Evolutionary conservation across 2,113 vertebrate genomes (phyloP), one percentile per base, ranked within the genome.

Genomic region (Zeus faber): DNA sequence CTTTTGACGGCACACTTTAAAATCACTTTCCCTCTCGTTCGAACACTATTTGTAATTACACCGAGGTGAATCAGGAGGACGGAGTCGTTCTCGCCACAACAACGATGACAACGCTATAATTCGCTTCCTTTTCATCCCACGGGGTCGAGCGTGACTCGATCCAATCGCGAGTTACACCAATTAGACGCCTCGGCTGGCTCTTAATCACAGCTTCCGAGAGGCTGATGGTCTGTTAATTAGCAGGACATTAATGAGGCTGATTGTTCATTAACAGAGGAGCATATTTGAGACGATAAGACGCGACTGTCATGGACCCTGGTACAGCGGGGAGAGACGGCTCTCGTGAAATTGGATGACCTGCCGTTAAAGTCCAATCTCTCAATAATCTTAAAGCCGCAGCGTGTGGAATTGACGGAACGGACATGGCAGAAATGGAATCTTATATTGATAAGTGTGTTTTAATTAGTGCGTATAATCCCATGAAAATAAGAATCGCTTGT

Each of bases 171-270:
- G 73, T 63, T 73, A 65, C 67, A 81, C 77, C 82, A 85, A 87
- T 85, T 87, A 87, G 82, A 85, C 45, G 79, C 79, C 71, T 87
- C 77, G 65, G 82, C 79, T 81, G 82, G 75, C 70, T 74, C 75
- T 85, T 87, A 85, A 87, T 85, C 81, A 80, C 79, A 60, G 74
- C 66, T 81, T 62, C 70, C 79, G 83, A 76, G 79, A 79, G 80
- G 69, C 67, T 85, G 82, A 83, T 81, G 81, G 71, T 67, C 71
- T 75, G 79, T 85, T 85, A 82, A 87, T 87, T 87, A 85, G 82
- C 75, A 77, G 81, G 80, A 81, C 82, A 82, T 85, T 85, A 85
- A 78, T 80, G n/a, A 74, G 73, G 68, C 77, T 81, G 79, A 87
- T 81, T 87, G 79, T 82, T 83, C 85, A 80, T 85, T 87, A 85